phyloP scores from a whole-genome alignment of 2,113 vertebrate species.

The Gymnarchus niloticus region DNA sequence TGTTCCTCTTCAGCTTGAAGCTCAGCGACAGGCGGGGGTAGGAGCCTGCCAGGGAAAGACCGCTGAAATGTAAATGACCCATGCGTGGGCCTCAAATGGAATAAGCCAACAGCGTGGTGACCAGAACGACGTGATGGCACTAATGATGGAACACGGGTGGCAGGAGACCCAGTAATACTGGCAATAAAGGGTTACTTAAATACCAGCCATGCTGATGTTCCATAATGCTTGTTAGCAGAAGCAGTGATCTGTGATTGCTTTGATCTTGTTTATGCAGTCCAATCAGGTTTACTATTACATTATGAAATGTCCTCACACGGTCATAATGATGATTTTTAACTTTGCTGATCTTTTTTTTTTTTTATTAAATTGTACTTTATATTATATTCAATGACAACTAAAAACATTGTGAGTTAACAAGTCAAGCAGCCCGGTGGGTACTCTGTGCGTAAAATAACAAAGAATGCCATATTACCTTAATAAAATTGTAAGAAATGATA shows the following conservation, averaged over 20 bases:
- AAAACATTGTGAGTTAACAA: background rate
- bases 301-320: background rate
- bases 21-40: constrained; percentile 91
- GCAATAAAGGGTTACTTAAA: background rate
- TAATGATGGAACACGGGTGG: background rate
- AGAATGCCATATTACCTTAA: background rate
- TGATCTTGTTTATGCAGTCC: background rate
- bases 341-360: background rate
- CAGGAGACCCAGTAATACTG: background rate
- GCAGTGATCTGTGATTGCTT: background rate
- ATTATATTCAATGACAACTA: background rate
- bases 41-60: constrained; percentile 64
- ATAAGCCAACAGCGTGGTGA: background rate
- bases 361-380: background rate
- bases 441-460: background rate
- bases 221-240: background rate
- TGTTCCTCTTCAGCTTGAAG: constrained; percentile 95
- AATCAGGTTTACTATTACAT: background rate
- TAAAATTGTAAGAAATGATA: background rate
- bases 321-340: constrained; percentile 1
- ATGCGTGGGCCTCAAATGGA: background rate
- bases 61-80: background rate
- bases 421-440: background rate
- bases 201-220: background rate
- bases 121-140: background rate